Conservation (phyloP, 1,140 invertebrate genomes). For the Scylla paramamosain region DNA sequence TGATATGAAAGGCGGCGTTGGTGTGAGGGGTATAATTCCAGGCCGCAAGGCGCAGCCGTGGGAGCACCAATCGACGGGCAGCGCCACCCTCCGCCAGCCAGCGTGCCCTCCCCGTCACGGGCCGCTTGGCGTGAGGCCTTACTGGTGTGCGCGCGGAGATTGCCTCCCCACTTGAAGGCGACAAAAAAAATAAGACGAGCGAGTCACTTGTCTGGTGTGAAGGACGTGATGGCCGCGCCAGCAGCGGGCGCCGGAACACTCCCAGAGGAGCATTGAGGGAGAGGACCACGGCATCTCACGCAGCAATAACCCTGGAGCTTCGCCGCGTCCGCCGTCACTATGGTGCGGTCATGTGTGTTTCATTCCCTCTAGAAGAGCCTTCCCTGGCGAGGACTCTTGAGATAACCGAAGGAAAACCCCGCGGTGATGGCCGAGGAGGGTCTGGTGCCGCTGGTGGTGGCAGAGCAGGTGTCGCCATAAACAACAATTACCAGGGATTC, state of each 20-base stretch:
- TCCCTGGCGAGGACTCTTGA: not conserved
- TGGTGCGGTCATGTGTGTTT: not conserved
- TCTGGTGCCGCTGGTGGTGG: not conserved
- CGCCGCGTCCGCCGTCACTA: not conserved
- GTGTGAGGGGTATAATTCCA: constrained; percentile 21
- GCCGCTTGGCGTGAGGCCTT: not conserved
- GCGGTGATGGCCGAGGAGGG: not conserved
- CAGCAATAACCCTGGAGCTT: not conserved
- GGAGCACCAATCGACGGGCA: not conserved
- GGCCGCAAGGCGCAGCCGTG: not conserved
- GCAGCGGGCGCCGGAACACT: not conserved
- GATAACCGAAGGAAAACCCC: constrained; percentile 30
- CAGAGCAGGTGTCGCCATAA: constrained; percentile 35
- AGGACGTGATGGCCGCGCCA: not conserved
- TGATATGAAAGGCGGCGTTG: constrained; percentile 8
- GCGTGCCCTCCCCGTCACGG: not conserved
- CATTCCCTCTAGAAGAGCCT: not conserved
- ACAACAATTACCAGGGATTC: constrained; percentile 39
- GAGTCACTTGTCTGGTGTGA: not conserved
- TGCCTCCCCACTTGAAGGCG: not conserved
- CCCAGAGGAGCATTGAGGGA: not conserved
- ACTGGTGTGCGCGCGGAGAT: not conserved
- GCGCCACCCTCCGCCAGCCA: not conserved
- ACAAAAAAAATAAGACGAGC: not conserved
- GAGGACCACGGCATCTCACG: not conserved